Percentiles rank a stretch among this genome's conserved stretches.
phyloP scores from a whole-genome alignment of 2,888 invertebrate genomes.

The Lasioglossum marginatum region DNA sequence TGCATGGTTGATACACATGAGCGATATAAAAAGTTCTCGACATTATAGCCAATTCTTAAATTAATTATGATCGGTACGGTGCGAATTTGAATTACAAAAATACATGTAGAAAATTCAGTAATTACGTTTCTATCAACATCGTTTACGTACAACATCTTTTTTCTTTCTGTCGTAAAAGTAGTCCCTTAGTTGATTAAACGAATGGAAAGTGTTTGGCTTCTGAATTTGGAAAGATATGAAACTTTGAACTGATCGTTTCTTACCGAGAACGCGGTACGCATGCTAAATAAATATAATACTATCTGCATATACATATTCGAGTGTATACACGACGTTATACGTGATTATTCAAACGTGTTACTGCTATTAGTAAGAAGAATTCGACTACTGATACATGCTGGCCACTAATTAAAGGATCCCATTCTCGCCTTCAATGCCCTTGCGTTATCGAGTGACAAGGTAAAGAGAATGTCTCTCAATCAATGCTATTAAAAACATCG shows the following conservation, averaged over 20 bases:
- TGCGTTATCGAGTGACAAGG: conserved; percentile 35
- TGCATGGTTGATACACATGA: conserved; percentile 43
- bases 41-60: conserved; percentile 63
- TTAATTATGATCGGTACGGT: conserved; percentile 52
- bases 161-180: conserved; percentile 44
- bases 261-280: conserved; percentile 26
- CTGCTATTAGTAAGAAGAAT: conserved; percentile 37
- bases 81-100: conserved; percentile 71
- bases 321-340: conserved; percentile 45
- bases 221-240: conserved; percentile 48
- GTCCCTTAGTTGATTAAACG: conserved; percentile 45
- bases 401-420: conserved; percentile 37
- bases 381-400: conserved; percentile 52
- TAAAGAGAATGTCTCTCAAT: conserved; percentile 35
- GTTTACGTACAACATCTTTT: conserved; percentile 10
- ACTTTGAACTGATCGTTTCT: conserved; percentile 55
- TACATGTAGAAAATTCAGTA: conserved; percentile 72
- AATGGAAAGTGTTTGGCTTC: conserved; percentile 46
- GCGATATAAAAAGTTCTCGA: conserved; percentile 60
- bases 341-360: conserved; percentile 37
- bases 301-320: conserved; percentile 34
- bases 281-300: conserved; percentile 59
- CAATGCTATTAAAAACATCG: conserved; percentile 39
- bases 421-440: conserved; percentile 35
- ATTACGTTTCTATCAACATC: conserved; percentile 45